Evolutionary conservation across 2,113 vertebrate genomes (phyloP), one percentile per base, ranked within the genome.

Genomic region (Myotis brandtii): DNA sequence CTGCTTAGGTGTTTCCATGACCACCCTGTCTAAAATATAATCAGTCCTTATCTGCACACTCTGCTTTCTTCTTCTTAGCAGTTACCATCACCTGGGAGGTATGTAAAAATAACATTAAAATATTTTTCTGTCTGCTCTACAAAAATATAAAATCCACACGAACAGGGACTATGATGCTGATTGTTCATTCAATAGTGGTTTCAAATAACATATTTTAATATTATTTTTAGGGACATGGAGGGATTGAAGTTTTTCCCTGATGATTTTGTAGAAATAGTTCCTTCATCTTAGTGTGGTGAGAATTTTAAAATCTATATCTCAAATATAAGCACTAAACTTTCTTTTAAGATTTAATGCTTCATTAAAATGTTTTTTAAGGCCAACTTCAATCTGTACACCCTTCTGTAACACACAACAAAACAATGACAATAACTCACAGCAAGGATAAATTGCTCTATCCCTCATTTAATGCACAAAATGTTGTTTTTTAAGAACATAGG

Each of bases 341-440:
- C 27, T 43, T 79, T 95, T 85, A 46, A 46, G 32, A 52, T 64
- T n/a, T 27, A 72, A 17, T 85, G 48, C 21, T 79, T 8, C 14
- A 43, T 27, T 92, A 77, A 87, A n/a, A 32, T n/a, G 14, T 62
- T 56, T 54, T 56, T 25, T 54, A 40, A 91, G 11, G 9, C 1
- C 21, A 92, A 69, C n/a, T 81, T 20, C n/a, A 72, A 32, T 59
- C 10, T 84, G 6, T 16, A 59, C 6, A 93, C 69, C 11, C 12
- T 86, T 93, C 10, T 76, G 46, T 85, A 70, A 52, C 62, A 95
- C 81, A 82, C 14, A 93, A 84, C 18, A 86, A 81, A 92, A 30
- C 4, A 20, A 46, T 69, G 37, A 3, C 27, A n/a, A 6, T 94
- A 77, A 69, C 27, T 64, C 69, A 62, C 1, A 82, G 75, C 69